A percentile compares a stretch with the other conserved stretches of the same genome.
Conservation (phyloP, 2,113 vertebrate species). For the Lasiurus borealis region DNA sequence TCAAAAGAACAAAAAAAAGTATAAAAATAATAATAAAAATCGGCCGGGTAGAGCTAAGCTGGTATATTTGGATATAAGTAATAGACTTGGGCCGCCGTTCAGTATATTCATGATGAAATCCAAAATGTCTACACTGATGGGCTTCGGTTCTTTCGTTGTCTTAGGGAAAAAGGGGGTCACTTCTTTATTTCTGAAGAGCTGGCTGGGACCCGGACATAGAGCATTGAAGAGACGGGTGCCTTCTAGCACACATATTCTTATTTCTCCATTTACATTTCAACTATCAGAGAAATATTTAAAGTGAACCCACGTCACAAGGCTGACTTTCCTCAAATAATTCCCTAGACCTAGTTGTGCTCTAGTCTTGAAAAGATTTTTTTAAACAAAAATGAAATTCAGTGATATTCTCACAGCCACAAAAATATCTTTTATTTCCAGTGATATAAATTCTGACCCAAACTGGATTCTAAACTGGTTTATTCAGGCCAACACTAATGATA, state of each 20-base stretch:
- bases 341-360: neutral
- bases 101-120: neutral
- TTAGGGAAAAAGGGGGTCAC: neutral
- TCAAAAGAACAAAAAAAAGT: no score
- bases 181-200: neutral
- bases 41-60: neutral
- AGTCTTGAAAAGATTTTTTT: neutral
- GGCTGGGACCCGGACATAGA: neutral
- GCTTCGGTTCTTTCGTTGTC: slow-evolving; percentile 24
- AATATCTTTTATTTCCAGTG: neutral
- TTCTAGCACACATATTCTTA: neutral
- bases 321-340: neutral
- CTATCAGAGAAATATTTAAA: neutral
- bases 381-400: neutral
- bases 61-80: neutral
- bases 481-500: slow-evolving; percentile 38
- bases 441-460: neutral
- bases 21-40: neutral
- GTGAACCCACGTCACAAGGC: neutral
- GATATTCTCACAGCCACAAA: neutral
- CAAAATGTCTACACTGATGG: neutral
- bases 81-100: neutral
- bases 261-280: neutral
- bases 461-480: neutral
- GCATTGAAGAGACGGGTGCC: neutral